Conservation (phyloP, 2,797 vertebrate genomes). For the Arremon brunneinucha region DNA sequence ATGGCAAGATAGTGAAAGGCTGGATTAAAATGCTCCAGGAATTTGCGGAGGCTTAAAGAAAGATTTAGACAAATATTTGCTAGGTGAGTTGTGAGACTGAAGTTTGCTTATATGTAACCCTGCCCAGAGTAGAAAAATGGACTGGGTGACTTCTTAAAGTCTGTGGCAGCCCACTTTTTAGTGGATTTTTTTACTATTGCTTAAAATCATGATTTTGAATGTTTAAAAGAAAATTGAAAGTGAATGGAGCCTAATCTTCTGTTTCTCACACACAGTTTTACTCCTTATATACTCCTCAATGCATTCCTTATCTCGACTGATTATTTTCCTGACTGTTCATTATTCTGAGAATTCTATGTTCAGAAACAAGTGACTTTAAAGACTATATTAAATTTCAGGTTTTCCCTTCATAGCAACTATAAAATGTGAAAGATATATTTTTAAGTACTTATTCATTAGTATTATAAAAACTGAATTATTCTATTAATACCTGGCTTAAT, state of each 20-base stretch:
- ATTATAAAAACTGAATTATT: not conserved
- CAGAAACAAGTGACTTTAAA: not conserved
- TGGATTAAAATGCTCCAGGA: not conserved
- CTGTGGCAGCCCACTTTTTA: not conserved
- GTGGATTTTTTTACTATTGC: not conserved
- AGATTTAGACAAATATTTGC: not conserved
- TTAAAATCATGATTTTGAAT: not conserved
- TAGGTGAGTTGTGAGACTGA: not conserved
- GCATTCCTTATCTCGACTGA: not conserved
- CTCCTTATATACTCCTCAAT: not conserved
- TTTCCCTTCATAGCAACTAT: not conserved
- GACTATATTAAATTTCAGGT: not conserved
- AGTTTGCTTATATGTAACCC: not conserved
- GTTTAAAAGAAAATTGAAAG: not conserved
- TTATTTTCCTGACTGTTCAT: not conserved
- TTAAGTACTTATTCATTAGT: not conserved
- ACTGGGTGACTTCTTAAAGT: not conserved
- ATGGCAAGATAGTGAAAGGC: not conserved
- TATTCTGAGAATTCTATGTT: not conserved
- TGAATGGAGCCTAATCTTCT: not conserved
- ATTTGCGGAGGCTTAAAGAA: not conserved
- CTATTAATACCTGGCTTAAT: not conserved
- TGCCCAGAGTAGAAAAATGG: not conserved
- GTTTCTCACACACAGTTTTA: not conserved
- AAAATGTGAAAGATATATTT: not conserved